Conservation (phyloP, 2,888 invertebrate genomes). For the Gordius sp. region DNA sequence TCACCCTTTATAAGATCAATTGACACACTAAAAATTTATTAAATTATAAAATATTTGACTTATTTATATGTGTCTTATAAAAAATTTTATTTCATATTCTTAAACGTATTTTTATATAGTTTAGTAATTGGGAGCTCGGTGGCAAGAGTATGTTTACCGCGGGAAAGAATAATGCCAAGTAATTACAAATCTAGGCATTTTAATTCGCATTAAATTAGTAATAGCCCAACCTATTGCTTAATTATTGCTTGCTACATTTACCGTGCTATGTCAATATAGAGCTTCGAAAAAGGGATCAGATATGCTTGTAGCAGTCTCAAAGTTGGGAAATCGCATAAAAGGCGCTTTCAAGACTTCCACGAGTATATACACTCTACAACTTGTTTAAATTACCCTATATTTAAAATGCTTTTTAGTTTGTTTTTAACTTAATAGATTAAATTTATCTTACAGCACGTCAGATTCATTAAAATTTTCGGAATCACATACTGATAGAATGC, state of each 20-base stretch:
- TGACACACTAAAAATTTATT: too few species aligned
- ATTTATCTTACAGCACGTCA: too few species aligned
- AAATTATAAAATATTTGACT: background rate
- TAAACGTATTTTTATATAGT: background rate
- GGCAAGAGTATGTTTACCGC: background rate
- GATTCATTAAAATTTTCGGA: too few species aligned
- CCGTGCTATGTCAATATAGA: background rate
- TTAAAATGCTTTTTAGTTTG: too few species aligned
- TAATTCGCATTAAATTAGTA: background rate
- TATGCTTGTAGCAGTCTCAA: constrained; percentile 5
- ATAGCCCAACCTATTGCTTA: background rate
- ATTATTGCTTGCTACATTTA: constrained; percentile 1
- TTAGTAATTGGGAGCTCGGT: background rate
- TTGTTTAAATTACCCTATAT: too few species aligned
- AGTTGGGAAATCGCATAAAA: background rate
- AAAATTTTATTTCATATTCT: background rate
- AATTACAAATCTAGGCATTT: background rate
- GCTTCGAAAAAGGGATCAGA: background rate
- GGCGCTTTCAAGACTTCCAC: background rate
- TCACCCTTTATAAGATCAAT: too few species aligned
- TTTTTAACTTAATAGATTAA: too few species aligned
- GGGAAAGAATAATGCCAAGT: background rate
- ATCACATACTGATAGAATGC: too few species aligned
- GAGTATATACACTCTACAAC: too few species aligned
- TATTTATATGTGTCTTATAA: background rate